Evolutionary conservation across 2,888 invertebrate species (phyloP).

Genomic region (Drosophila lacicola): DNA sequence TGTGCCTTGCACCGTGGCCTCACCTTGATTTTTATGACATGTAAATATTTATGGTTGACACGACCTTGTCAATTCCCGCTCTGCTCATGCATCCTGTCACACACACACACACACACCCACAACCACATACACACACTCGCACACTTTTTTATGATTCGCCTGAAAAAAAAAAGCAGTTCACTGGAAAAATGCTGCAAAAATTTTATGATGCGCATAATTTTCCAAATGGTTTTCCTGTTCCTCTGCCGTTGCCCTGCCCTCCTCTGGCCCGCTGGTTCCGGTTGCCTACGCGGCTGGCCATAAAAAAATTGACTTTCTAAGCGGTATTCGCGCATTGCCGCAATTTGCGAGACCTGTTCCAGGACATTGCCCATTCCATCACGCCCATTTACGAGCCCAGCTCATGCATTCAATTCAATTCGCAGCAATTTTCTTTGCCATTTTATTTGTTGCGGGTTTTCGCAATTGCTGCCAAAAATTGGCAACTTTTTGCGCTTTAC

Average conservation of each 20-base stretch:
- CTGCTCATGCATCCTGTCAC: constrained; percentile 30
- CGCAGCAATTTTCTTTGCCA: constrained; percentile 22
- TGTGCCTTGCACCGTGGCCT: constrained; percentile 46
- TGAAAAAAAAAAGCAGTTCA: constrained; percentile 44
- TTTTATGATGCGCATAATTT: constrained; percentile 72
- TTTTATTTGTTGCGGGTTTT: constrained; percentile 34
- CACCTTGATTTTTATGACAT: constrained; percentile 78
- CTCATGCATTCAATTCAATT: constrained; percentile 25
- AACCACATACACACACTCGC: constrained; percentile 13
- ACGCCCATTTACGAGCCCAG: constrained; percentile 61
- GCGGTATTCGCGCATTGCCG: constrained; percentile 41
- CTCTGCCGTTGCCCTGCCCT: neutral
- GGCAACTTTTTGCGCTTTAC: constrained; percentile 13
- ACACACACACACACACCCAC: constrained; percentile 7
- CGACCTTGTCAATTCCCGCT: constrained; percentile 65
- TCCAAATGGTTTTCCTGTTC: constrained; percentile 64
- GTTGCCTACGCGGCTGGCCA: constrained; percentile 49
- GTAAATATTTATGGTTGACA: constrained; percentile 79
- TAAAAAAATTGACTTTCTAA: constrained; percentile 80
- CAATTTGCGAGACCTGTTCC: constrained; percentile 31
- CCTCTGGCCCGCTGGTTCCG: constrained; percentile 51
- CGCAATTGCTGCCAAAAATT: constrained; percentile 36
- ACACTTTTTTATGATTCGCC: constrained; percentile 67
- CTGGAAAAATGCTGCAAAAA: constrained; percentile 59
- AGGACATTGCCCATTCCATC: constrained; percentile 39